These are phyloP conservation scores for Meiosimyza platycephala DNA, from an alignment of 2,888 invertebrate species.

Conservation along the genomic window DNA sequence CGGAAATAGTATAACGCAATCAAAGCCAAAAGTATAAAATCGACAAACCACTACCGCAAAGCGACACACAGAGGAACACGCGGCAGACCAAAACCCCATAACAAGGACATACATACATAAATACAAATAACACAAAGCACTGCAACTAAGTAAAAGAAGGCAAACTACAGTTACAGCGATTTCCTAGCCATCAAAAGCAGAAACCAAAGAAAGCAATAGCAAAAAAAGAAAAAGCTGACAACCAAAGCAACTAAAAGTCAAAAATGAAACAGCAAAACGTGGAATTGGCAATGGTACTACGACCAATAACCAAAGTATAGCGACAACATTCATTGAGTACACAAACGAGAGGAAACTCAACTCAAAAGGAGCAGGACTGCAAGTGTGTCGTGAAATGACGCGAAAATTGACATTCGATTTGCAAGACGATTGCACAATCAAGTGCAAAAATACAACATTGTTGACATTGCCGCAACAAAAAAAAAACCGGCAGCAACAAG, in stretches of 20 bases:
- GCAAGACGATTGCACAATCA: slow-evolving; percentile 58
- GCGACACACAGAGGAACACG: slow-evolving; percentile 2
- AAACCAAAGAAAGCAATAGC: slow-evolving; percentile 11
- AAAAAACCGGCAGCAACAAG: no score
- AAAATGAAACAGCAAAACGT: slow-evolving; percentile 33
- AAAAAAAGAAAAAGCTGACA: neutral
- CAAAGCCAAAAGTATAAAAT: neutral
- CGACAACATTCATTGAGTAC: slow-evolving; percentile 18
- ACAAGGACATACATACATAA: neutral
- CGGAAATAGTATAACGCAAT: neutral
- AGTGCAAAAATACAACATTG: neutral
- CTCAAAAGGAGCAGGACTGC: slow-evolving; percentile 46
- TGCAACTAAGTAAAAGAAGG: neutral
- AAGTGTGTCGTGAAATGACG: slow-evolving; percentile 65
- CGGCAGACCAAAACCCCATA: neutral
- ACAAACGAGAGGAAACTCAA: slow-evolving; percentile 21
- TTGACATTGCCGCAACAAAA: no score
- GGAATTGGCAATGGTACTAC: neutral
- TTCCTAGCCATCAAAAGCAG: slow-evolving; percentile 48
- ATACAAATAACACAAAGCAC: slow-evolving; percentile 12
- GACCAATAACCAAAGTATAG: slow-evolving; percentile 37
- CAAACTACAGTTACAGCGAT: slow-evolving; percentile 23
- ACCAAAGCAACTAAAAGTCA: slow-evolving; percentile 8
- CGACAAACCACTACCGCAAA: slow-evolving; percentile 1
- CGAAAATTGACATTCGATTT: slow-evolving; percentile 65